Conservation (phyloP, 2,113 vertebrate species). For the Hylia prasina region DNA sequence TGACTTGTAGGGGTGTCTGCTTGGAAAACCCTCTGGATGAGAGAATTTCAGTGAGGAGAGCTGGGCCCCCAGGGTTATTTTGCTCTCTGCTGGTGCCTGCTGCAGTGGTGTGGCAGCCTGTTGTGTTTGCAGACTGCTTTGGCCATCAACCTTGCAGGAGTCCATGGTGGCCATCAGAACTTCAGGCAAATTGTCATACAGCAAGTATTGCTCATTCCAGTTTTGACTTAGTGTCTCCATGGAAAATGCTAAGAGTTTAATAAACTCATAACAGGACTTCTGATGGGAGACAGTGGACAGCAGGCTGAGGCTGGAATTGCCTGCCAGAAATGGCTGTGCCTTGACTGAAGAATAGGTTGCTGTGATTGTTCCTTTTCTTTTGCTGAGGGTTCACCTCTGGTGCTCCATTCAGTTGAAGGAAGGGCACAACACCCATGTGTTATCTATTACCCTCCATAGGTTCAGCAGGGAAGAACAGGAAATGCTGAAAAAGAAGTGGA, state of each 20-base stretch:
- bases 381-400: background rate
- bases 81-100: background rate
- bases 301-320: background rate
- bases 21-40: background rate
- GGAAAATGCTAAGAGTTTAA: background rate
- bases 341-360: background rate
- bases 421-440: background rate
- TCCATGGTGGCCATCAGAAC: background rate
- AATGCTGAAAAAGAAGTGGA: constrained; percentile 67
- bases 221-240: background rate
- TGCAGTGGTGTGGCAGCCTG: background rate
- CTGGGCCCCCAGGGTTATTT: background rate
- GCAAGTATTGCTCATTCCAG: background rate
- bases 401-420: background rate
- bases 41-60: background rate
- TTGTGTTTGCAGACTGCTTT: background rate
- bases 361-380: background rate
- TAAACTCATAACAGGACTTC: background rate
- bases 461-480: constrained; percentile 71
- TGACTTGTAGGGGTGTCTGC: background rate
- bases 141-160: background rate
- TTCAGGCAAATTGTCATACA: background rate
- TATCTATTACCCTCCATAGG: background rate
- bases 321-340: background rate
- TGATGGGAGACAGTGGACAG: background rate